Evolutionary conservation across 1,140 invertebrate genomes (phyloP), one percentile per base, ranked within the genome.

Genomic region (Drosophila quadrilineata): DNA sequence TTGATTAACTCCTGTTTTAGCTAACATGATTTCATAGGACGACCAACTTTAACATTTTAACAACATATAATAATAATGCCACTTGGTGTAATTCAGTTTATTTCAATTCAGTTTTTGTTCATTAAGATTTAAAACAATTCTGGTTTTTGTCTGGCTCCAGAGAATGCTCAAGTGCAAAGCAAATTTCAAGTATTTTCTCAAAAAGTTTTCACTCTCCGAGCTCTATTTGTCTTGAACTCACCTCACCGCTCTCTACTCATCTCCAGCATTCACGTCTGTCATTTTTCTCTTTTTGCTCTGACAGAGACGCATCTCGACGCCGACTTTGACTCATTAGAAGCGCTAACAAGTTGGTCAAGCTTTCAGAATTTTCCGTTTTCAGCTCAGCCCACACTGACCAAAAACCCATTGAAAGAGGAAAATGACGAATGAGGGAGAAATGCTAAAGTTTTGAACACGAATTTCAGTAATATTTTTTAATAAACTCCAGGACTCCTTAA

Each of bases 261-360:
- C 49, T 62, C 26, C 43, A 62, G 53, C 38, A 36, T 12, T n/a
- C n/a, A n/a, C 38, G 38, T 36, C 58, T 53, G 58, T 21, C 21
- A 35, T 8, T 60, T 24, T 16, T 53, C 12, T 21, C 8, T 9
- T 22, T n/a, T 12, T 12, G 8, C 28, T 0, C 8, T 29, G 28
- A 40, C 33, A 19, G 9, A 10, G 8, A 28, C 31, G 33, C n/a
- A n/a, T n/a, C n/a, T 17, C 19, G 28, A 54, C 26, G 2, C 14
- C 9, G 17, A 38, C 28, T n/a, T 62, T 54, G 19, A 54, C 16
- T 62, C 26, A 62, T 62, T 62, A 62, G 28, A 54, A 62, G 40
- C 50, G 36, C 50, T 26, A 60, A 54, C 49, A 62, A 45, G 49
- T 54, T 60, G 36, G 16, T 45, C 49, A 45, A 62, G 40, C 45